phyloP scores from a whole-genome alignment of 2,888 invertebrate genomes.

The Leptopilina drosophilae region DNA sequence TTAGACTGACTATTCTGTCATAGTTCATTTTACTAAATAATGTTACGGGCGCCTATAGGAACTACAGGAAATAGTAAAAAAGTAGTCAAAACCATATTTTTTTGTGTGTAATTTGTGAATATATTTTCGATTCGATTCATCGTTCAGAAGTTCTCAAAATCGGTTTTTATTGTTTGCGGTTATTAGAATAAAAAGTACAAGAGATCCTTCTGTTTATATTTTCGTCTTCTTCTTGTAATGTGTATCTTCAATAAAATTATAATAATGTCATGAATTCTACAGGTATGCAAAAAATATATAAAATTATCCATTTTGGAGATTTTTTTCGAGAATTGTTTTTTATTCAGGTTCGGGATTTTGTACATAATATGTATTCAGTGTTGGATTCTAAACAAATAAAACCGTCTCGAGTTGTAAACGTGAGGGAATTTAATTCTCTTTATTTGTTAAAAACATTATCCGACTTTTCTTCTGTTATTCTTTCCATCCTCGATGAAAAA shows the following conservation, averaged over 20 bases:
- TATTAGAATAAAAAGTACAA: constrained; percentile 21
- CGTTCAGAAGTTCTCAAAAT: constrained; percentile 38
- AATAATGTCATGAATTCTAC: not conserved
- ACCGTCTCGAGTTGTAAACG: not conserved
- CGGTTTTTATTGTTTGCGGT: not conserved
- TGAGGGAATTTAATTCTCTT: not conserved
- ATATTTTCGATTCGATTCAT: too few relatives aligned
- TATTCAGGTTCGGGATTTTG: constrained; percentile 1
- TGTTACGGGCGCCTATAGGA: too few relatives aligned
- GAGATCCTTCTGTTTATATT: not conserved
- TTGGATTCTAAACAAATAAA: constrained; percentile 9
- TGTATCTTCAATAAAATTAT: not conserved
- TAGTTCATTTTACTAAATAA: too few relatives aligned
- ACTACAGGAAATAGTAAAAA: too few relatives aligned
- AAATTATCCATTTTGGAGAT: not conserved
- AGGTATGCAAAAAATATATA: not conserved
- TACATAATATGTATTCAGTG: constrained; percentile 3
- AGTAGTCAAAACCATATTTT: too few relatives aligned
- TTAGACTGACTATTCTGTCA: too few relatives aligned
- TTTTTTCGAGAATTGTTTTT: not conserved
- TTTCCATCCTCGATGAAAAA: too few relatives aligned
- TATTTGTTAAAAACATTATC: too few relatives aligned
- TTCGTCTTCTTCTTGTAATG: too few relatives aligned
- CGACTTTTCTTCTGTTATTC: too few relatives aligned
- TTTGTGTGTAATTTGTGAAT: too few relatives aligned